Evolutionary conservation across 1,140 invertebrate species (phyloP).

Genomic region (Microplitis mediator): DNA sequence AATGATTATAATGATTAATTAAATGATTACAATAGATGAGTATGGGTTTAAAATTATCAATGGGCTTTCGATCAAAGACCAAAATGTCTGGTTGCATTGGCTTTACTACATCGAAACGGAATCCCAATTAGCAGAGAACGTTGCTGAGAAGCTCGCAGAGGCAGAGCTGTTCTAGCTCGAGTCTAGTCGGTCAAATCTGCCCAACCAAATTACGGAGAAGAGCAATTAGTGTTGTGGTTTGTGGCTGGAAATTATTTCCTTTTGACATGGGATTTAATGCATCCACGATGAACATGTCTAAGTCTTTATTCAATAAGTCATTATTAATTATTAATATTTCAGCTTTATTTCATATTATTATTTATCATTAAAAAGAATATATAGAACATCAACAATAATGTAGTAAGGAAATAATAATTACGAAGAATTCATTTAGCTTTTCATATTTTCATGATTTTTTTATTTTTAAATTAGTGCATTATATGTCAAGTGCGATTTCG

Average conservation of each 20-base stretch:
- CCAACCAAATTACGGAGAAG: not conserved
- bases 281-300: not conserved
- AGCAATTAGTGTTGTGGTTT: not conserved
- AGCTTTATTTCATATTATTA: no score
- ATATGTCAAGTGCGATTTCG: no score
- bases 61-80: slow-evolving; percentile 18
- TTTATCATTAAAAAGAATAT: no score
- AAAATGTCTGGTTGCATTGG: not conserved
- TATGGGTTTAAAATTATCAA: slow-evolving; percentile 13
- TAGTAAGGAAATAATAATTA: no score
- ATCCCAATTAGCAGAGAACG: slow-evolving; percentile 18
- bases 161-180: no score
- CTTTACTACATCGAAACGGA: not conserved
- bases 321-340: no score
- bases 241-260: not conserved
- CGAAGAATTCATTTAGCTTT: no score
- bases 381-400: no score
- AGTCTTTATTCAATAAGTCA: no score
- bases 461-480: no score
- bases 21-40: not conserved
- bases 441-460: no score
- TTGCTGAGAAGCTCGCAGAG: not conserved
- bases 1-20: no score
- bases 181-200: not conserved
- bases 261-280: not conserved